phyloP scores from a whole-genome alignment of 2,113 vertebrate species.

The Callospermophilus lateralis region DNA sequence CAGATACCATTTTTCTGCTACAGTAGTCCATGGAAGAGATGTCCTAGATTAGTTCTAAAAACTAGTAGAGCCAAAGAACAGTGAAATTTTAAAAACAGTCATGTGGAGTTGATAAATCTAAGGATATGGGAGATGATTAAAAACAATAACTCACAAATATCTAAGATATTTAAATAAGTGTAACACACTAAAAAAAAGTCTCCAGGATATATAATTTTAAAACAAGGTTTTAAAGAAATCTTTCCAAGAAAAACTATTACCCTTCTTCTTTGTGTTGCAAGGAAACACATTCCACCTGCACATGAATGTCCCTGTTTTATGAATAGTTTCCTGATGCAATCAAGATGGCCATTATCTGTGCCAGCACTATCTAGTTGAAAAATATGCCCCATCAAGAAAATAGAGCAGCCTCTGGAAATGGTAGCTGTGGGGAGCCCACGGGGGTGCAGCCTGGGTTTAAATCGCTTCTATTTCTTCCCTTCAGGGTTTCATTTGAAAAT shows the following conservation, averaged over 20 bases:
- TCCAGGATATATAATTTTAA: background rate
- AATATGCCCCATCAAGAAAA: background rate
- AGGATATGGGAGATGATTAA: background rate
- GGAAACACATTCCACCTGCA: background rate
- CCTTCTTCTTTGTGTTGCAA: background rate
- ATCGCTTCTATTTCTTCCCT: slow-evolving; percentile 35
- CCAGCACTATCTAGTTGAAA: slow-evolving; percentile 37
- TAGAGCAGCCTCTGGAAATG: background rate
- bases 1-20: background rate
- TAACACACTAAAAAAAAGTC: background rate
- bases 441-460: background rate
- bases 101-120: background rate
- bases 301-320: slow-evolving; percentile 48
- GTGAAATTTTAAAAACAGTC: slow-evolving; percentile 40
- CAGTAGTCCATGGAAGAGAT: slow-evolving; percentile 22
- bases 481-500: slow-evolving; percentile 46
- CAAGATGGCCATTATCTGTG: slow-evolving; percentile 34
- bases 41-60: slow-evolving; percentile 44
- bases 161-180: slow-evolving; percentile 18
- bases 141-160: slow-evolving; percentile 35
- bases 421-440: background rate
- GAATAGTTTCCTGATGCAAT: slow-evolving; percentile 50
- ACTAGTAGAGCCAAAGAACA: background rate
- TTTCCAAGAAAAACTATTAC: slow-evolving; percentile 51
- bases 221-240: slow-evolving; percentile 22